phyloP scores from a whole-genome alignment of 2,113 vertebrate species.

The Gulo gulo region DNA sequence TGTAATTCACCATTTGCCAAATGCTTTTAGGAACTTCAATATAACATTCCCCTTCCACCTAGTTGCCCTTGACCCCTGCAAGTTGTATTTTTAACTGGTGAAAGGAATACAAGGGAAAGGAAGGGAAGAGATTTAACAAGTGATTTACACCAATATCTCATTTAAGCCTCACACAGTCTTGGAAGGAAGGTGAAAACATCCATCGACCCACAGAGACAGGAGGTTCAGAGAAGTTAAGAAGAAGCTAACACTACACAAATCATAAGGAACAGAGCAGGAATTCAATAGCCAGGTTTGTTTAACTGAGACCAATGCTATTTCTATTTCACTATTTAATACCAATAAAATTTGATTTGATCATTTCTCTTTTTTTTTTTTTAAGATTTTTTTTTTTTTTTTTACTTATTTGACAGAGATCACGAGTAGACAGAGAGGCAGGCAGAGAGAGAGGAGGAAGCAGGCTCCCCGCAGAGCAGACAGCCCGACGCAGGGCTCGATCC shows the following conservation, averaged over 20 bases:
- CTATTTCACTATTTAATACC: neutral
- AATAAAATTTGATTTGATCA: neutral
- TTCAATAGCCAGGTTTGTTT: neutral
- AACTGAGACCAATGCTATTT: neutral
- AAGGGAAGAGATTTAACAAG: neutral
- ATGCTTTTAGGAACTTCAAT: conserved; percentile 5
- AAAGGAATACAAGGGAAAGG: neutral
- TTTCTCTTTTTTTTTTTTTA: neutral
- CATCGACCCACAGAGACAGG: neutral
- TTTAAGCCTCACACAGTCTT: neutral
- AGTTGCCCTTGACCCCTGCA: neutral
- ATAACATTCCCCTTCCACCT: neutral
- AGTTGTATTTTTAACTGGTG: conserved; percentile 11
- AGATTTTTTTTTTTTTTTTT: too few relatives aligned
- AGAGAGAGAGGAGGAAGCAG: too few relatives aligned
- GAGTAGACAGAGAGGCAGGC: too few relatives aligned
- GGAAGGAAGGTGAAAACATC: neutral
- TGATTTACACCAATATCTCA: neutral
- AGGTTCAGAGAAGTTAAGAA: neutral
- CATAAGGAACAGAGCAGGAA: neutral
- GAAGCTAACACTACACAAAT: neutral
- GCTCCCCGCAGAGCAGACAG: too few relatives aligned
- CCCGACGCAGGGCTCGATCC: too few relatives aligned
- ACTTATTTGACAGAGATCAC: too few relatives aligned
- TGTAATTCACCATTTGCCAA: conserved; percentile 45